Evolutionary conservation across 2,113 vertebrate genomes (phyloP).

Genomic region (Pelecanus crispus): DNA sequence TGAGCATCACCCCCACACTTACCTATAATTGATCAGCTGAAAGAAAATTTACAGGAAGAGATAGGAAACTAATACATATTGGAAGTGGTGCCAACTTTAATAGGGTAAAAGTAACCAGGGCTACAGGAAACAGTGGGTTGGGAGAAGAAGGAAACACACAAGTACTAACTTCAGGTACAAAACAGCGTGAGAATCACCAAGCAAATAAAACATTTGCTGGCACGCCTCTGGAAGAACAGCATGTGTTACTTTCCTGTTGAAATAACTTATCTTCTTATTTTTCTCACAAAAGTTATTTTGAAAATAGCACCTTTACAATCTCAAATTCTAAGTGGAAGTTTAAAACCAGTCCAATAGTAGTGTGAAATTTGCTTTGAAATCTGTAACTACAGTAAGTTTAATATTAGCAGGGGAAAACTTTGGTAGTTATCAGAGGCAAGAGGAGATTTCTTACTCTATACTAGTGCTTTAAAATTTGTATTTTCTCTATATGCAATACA

Average conservation of each 20-base stretch:
- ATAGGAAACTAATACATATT: neutral
- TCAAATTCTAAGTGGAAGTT: neutral
- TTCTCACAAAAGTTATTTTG: neutral
- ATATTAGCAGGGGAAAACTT: neutral
- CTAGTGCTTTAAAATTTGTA: neutral
- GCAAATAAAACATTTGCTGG: neutral
- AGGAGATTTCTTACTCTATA: neutral
- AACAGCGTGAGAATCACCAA: neutral
- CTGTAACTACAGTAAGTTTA: neutral
- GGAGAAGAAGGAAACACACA: neutral
- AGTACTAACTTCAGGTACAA: neutral
- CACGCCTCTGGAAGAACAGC: neutral
- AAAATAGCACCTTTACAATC: neutral
- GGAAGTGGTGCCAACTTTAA: neutral
- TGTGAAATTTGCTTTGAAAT: neutral
- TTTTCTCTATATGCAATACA: neutral
- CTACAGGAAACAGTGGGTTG: neutral
- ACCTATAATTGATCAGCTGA: neutral
- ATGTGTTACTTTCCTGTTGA: neutral
- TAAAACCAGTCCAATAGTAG: neutral
- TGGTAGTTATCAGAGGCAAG: neutral
- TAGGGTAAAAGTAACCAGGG: neutral
- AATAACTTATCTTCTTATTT: neutral
- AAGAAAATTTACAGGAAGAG: neutral
- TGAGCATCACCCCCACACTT: neutral